Conservation (phyloP, 1,140 invertebrate genomes). For the Sipha flava region DNA sequence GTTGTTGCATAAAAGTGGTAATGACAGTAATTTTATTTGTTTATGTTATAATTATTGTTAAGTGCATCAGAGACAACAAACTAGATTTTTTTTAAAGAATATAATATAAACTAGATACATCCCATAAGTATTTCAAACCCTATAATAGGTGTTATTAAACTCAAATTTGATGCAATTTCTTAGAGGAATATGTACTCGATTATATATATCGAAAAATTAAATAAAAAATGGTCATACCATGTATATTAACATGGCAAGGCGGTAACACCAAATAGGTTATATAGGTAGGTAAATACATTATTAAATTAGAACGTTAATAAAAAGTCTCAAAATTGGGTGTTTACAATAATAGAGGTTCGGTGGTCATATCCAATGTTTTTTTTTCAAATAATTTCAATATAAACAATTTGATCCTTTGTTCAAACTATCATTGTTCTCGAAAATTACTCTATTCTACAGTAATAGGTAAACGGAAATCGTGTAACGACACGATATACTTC, state of each 20-base stretch:
- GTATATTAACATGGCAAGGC: background rate
- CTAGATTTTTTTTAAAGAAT: background rate
- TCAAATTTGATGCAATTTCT: background rate
- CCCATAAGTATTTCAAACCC: background rate
- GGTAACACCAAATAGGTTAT: background rate
- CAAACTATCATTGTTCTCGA: background rate
- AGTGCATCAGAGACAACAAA: background rate
- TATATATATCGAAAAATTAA: background rate
- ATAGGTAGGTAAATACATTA: no score
- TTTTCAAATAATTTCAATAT: background rate
- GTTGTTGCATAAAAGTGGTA: background rate
- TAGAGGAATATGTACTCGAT: background rate
- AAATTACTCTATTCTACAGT: background rate
- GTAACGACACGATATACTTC: background rate
- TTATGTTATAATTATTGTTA: background rate
- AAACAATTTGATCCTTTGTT: slow-evolving; percentile 3
- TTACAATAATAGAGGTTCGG: background rate
- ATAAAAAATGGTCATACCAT: background rate
- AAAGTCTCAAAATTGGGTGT: background rate
- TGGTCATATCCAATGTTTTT: background rate
- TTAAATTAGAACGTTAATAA: background rate
- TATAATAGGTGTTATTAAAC: background rate
- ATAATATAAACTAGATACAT: background rate
- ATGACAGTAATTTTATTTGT: background rate
- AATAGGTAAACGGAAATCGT: slow-evolving; percentile 5